These are phyloP conservation scores for Lerista edwardsae DNA, from an alignment of 2,797 vertebrate species.

Conservation along the genomic window DNA sequence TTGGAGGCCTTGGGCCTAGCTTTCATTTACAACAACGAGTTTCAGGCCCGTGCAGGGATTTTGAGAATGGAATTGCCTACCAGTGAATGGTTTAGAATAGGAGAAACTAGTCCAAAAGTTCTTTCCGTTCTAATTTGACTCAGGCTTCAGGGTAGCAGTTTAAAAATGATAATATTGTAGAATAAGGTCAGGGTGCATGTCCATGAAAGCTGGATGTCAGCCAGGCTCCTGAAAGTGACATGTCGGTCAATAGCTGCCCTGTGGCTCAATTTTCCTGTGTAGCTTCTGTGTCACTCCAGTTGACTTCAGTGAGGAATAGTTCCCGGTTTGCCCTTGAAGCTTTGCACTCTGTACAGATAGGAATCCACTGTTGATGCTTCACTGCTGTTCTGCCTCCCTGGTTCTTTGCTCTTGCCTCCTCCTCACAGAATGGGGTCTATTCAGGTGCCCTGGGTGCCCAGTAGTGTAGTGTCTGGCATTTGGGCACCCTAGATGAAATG, in stretches of 20 bases:
- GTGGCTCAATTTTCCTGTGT: not conserved
- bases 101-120: not conserved
- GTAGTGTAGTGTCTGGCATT: not conserved
- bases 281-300: no score
- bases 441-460: not conserved
- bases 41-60: not conserved
- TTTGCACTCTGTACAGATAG: not conserved
- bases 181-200: not conserved
- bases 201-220: not conserved
- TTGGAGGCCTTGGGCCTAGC: no score
- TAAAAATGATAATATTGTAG: not conserved
- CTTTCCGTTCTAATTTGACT: not conserved
- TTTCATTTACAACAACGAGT: not conserved
- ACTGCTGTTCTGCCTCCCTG: no score
- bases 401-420: not conserved
- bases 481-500: not conserved
- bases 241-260: not conserved
- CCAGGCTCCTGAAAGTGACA: not conserved
- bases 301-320: not conserved
- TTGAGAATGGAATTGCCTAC: not conserved
- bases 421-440: not conserved
- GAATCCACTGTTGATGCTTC: no score
- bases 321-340: not conserved
- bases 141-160: not conserved
- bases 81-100: not conserved